Conservation (phyloP, 2,113 vertebrate species). For the Rattus norvegicus region GRCr8 NC_086024.1:74810501-74811000, state of each 20-base stretch:
- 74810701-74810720: constrained; percentile 34
- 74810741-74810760: constrained; percentile 62
- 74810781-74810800: constrained; percentile 73
- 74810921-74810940: background rate
- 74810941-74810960: background rate
- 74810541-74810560: constrained; percentile 71
- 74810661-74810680: background rate
- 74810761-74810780: constrained; percentile 32
- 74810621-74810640: background rate
- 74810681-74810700: background rate
- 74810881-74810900: constrained; percentile 86
- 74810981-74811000: background rate
- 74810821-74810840: constrained; percentile 71
- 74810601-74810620: constrained; percentile 42
- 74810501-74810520: constrained; percentile 79
- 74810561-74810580: constrained; percentile 62
- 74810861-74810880: constrained; percentile 85
- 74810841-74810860: constrained; percentile 71
- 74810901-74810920: constrained; percentile 48
- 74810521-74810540: constrained; percentile 56
- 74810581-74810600: constrained; percentile 57
- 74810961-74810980: constrained; percentile 52
- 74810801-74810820: constrained; percentile 72
- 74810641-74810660: background rate
- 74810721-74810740: constrained; percentile 65